Evolutionary conservation across 2,797 vertebrate species (phyloP).

Genomic region (Pterois miles): DNA sequence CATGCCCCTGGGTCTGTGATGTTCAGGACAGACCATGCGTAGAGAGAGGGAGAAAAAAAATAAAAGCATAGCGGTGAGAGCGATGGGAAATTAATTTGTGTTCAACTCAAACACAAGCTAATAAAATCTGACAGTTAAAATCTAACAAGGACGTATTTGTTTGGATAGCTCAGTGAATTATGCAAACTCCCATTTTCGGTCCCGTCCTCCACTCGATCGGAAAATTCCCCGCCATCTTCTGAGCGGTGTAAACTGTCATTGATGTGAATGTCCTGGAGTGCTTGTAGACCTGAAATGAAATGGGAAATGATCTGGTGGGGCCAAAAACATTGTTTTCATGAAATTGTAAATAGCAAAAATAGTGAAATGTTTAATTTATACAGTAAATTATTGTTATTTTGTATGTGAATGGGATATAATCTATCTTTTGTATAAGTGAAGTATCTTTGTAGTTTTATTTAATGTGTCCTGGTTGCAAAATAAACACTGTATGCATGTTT

Average conservation of each 20-base stretch:
- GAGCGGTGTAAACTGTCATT: constrained; percentile 39
- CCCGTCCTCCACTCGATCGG: constrained; percentile 47
- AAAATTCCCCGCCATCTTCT: constrained; percentile 45
- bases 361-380: constrained; percentile 88
- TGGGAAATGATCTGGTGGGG: constrained; percentile 44
- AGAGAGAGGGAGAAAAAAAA: constrained; percentile 11
- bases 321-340: constrained; percentile 69
- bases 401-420: constrained; percentile 87
- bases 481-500: constrained; percentile 90
- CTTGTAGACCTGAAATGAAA: constrained; percentile 53
- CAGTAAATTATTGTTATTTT: constrained; percentile 90
- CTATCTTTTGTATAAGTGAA: constrained; percentile 89
- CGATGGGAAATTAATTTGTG: constrained; percentile 56
- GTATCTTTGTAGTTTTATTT: constrained; percentile 88
- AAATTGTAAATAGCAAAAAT: constrained; percentile 84
- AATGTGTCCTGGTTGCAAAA: constrained; percentile 86
- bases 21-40: constrained; percentile 68
- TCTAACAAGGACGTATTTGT: constrained; percentile 74
- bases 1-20: constrained; percentile 63
- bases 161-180: constrained; percentile 74
- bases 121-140: constrained; percentile 72
- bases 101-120: constrained; percentile 68
- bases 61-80: constrained; percentile 28
- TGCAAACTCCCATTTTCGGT: constrained; percentile 66
- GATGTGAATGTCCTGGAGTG: constrained; percentile 53